Evolutionary conservation across 2,113 vertebrate species (phyloP).

Genomic region (Pygathrix nemaeus): DNA sequence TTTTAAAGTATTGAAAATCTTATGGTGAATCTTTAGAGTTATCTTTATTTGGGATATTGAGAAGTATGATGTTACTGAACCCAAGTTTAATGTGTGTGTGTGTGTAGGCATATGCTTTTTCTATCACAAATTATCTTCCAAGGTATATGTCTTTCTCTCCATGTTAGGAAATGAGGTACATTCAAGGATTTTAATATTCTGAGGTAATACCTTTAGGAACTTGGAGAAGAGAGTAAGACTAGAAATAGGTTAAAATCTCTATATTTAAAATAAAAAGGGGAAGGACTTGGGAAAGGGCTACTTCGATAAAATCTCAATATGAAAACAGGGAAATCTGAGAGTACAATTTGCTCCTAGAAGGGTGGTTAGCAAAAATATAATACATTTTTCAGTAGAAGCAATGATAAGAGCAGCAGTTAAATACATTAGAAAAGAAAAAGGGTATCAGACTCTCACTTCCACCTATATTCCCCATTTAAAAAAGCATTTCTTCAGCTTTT

Average conservation of each 20-base stretch:
- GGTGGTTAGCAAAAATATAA: neutral
- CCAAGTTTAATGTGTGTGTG: neutral
- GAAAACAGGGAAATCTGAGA: neutral
- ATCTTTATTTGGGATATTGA: neutral
- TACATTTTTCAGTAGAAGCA: neutral
- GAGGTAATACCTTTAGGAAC: neutral
- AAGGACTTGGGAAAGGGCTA: neutral
- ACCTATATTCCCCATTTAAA: neutral
- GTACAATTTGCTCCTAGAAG: neutral
- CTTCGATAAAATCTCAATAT: neutral
- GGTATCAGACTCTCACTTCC: neutral
- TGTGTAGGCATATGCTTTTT: neutral
- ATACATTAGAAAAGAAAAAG: slow-evolving; percentile 21
- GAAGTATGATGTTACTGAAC: neutral
- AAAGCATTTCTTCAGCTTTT: neutral
- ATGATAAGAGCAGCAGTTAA: neutral
- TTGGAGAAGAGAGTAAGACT: neutral
- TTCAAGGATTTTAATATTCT: neutral
- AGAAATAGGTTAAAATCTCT: neutral
- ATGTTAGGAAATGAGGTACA: neutral
- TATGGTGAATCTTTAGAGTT: neutral
- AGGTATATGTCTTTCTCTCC: neutral
- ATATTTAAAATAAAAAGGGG: neutral
- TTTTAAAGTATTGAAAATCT: neutral
- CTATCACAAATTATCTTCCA: neutral